Percentiles rank a stretch among this genome's conserved stretches.
Evolutionary conservation across 2,113 vertebrate genomes (phyloP).

Genomic region (Vulpes lagopus): DNA sequence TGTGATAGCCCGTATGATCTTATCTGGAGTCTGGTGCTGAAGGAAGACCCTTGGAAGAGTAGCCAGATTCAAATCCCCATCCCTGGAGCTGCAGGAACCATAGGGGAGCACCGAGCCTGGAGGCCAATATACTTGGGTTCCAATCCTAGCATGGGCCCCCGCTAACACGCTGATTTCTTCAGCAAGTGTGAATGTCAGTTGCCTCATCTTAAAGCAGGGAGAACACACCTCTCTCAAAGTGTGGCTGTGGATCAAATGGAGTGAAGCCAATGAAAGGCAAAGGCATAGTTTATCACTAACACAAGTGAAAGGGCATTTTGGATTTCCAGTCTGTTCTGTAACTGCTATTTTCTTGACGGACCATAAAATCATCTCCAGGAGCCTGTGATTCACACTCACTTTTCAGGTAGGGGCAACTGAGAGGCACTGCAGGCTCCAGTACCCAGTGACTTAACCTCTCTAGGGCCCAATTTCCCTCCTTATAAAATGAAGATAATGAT

Average conservation of each 20-base stretch:
- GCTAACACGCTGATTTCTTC: not conserved
- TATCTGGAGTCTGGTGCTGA: not conserved
- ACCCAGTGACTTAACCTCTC: not conserved
- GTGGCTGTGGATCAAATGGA: not conserved
- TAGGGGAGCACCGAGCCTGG: not conserved
- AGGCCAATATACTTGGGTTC: rapidly evolving
- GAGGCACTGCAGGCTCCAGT: not conserved
- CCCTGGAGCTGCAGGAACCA: rapidly evolving
- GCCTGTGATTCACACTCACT: not conserved
- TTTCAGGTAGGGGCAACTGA: not conserved
- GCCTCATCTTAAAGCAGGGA: not conserved
- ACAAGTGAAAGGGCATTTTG: not conserved
- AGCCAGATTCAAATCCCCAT: not conserved
- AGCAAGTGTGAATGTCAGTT: not conserved
- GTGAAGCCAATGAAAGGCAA: not conserved
- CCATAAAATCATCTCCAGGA: not conserved
- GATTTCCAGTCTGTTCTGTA: not conserved
- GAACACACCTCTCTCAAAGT: not conserved
- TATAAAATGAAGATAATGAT: slow-evolving; percentile 17
- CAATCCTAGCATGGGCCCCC: not conserved
- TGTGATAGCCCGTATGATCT: not conserved
- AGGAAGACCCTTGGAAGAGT: not conserved
- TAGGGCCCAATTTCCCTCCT: not conserved
- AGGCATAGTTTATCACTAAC: not conserved
- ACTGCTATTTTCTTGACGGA: not conserved